phyloP scores from a whole-genome alignment of 2,113 vertebrate genomes.

The Vulpes ferrilata region DNA sequence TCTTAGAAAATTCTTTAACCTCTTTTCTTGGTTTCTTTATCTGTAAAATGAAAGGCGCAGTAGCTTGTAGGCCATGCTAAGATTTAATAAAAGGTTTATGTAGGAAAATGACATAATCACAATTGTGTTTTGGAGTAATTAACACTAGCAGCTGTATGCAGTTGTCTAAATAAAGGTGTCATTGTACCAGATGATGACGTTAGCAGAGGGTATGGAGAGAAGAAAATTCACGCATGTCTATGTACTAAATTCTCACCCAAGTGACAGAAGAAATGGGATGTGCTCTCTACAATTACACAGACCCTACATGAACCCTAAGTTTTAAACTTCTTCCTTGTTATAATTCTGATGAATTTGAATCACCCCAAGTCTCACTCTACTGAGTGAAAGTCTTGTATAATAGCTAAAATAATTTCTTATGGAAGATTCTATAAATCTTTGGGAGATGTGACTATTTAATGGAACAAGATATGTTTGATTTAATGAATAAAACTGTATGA shows the following conservation, averaged over 20 bases:
- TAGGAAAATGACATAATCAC: background rate
- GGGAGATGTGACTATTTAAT: background rate
- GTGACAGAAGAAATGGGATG: background rate
- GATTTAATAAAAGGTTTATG: background rate
- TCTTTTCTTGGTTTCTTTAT: background rate
- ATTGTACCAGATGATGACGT: background rate
- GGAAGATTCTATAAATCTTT: background rate
- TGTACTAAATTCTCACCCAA: background rate
- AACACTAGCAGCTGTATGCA: background rate
- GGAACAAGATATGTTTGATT: background rate
- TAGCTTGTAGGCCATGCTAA: background rate
- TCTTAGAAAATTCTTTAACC: background rate
- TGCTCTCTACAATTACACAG: background rate
- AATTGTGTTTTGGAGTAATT: background rate
- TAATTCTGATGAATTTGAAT: conserved; percentile 25
- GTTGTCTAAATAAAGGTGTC: background rate
- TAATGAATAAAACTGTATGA: background rate
- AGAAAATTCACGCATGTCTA: background rate
- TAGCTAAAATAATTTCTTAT: background rate
- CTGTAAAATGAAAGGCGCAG: background rate
- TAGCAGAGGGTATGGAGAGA: background rate
- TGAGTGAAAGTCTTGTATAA: background rate
- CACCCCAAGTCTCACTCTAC: background rate
- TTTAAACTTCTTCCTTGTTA: background rate
- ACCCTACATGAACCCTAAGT: background rate